phyloP scores from a whole-genome alignment of 2,888 invertebrate species.

The Lochmaea capreae region DNA sequence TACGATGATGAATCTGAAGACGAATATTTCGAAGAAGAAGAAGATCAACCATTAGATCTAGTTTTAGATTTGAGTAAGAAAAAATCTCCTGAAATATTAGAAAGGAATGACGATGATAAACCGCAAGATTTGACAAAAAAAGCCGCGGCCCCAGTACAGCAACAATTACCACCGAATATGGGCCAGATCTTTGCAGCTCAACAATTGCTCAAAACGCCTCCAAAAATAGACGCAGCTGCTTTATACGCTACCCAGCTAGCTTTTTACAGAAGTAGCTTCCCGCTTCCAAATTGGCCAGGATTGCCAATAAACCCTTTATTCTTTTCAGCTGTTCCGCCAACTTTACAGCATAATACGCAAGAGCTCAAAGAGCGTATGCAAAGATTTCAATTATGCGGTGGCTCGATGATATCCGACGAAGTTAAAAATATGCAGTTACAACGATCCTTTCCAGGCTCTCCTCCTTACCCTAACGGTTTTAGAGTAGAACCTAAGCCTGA shows the following conservation, averaged over 20 bases:
- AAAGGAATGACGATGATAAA: constrained; percentile 52
- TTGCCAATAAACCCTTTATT: constrained; percentile 77
- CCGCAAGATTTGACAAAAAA: constrained; percentile 68
- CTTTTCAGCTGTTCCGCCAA: constrained; percentile 69
- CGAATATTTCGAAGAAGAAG: constrained; percentile 56
- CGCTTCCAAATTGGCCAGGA: constrained; percentile 65
- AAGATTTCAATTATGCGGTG: constrained; percentile 77
- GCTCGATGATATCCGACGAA: constrained; percentile 71
- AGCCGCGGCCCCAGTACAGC: constrained; percentile 58
- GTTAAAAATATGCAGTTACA: constrained; percentile 53
- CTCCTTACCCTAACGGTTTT: constrained; percentile 49
- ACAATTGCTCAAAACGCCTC: constrained; percentile 74
- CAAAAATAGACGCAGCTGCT: constrained; percentile 72
- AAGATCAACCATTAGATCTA: constrained; percentile 62
- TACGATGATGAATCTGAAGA: constrained; percentile 59
- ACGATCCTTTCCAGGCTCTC: constrained; percentile 42
- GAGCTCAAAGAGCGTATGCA: constrained; percentile 78
- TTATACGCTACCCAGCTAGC: constrained; percentile 74
- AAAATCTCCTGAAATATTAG: constrained; percentile 59
- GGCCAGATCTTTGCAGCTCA: constrained; percentile 71
- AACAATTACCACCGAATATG: constrained; percentile 49
- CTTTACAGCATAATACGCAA: constrained; percentile 70
- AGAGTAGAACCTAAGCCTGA: constrained; percentile 52
- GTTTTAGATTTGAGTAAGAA: constrained; percentile 88
- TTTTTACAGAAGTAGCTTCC: constrained; percentile 70